Conservation (phyloP, 2,797 vertebrate species). For the Linurgus olivaceus region DNA sequence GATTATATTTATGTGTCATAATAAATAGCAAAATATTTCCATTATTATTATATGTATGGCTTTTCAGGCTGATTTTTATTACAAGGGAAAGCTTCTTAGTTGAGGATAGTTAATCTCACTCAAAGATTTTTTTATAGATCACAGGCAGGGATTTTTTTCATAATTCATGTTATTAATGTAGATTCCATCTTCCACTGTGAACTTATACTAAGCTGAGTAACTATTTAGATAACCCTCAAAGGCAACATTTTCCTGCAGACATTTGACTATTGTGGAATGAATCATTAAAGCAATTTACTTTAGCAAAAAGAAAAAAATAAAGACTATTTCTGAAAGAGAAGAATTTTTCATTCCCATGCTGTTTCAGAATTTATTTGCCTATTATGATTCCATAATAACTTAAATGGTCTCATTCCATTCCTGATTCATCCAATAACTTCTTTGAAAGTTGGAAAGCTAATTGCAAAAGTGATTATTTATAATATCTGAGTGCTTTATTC, state of each 20-base stretch:
- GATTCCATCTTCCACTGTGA: slow-evolving; percentile 30
- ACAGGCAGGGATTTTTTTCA: fast-evolving
- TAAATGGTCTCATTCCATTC: neutral
- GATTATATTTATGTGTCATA: neutral
- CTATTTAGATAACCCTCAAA: slow-evolving; percentile 57
- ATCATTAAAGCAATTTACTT: slow-evolving; percentile 7
- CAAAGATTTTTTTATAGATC: neutral
- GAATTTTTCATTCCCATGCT: slow-evolving; percentile 4
- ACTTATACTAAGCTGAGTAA: slow-evolving; percentile 3
- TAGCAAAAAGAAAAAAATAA: neutral
- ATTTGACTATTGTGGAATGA: slow-evolving; percentile 18
- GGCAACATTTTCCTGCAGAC: slow-evolving; percentile 22
- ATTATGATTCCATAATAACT: neutral
- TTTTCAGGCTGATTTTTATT: neutral
- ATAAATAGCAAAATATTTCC: neutral
- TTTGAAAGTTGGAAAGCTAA: slow-evolving; percentile 45
- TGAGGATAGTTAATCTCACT: neutral
- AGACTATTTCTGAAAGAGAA: neutral
- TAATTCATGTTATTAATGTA: slow-evolving; percentile 2
- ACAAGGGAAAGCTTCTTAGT: neutral
- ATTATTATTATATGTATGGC: neutral
- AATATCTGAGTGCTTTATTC: slow-evolving; percentile 39
- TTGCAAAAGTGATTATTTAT: slow-evolving; percentile 55
- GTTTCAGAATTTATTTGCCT: slow-evolving; percentile 52
- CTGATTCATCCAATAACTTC: slow-evolving; percentile 3